Percentiles rank a stretch among this genome's conserved stretches.
phyloP scores from a whole-genome alignment of 92 coral and sea anemone species.

The Epizoanthus illoricatus region DNA sequence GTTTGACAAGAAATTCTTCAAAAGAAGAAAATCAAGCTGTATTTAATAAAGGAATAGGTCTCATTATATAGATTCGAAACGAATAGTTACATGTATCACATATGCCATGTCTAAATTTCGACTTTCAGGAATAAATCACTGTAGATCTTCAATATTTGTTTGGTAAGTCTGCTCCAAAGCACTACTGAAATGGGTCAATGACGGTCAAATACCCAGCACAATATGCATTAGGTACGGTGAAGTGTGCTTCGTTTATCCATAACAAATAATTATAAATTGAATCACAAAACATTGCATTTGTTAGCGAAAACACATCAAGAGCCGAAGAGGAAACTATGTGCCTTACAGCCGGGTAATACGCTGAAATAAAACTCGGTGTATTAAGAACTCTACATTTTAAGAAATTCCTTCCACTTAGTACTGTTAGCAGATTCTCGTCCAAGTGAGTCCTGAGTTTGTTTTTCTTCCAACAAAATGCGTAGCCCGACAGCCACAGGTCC shows the following conservation, averaged over 20 bases:
- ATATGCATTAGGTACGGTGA: background rate
- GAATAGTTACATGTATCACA: too few relatives aligned
- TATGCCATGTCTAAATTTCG: too few relatives aligned
- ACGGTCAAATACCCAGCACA: background rate
- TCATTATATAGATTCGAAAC: too few relatives aligned
- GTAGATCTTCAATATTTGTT: too few relatives aligned
- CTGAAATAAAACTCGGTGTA: background rate
- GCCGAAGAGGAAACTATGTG: background rate
- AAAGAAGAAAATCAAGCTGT: too few relatives aligned
- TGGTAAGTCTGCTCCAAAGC: background rate
- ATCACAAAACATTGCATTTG: background rate
- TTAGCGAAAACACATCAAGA: background rate
- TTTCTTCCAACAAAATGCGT: slow-evolving; percentile 1
- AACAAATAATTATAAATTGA: slow-evolving; percentile 23
- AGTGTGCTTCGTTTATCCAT: slow-evolving; percentile 1
- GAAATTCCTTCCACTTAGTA: background rate
- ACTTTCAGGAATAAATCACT: too few relatives aligned
- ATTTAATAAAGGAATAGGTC: too few relatives aligned
- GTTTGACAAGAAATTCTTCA: too few relatives aligned
- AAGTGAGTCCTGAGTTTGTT: background rate
- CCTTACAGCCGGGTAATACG: background rate
- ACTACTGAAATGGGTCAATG: background rate
- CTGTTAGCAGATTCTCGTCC: slow-evolving; percentile 7
- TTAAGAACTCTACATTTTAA: background rate
- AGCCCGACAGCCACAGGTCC: slow-evolving; percentile 2